Percentiles rank a stretch among this genome's conserved stretches.
Conservation (phyloP, 2,888 invertebrate genomes). For the Dryobota labecula region DNA sequence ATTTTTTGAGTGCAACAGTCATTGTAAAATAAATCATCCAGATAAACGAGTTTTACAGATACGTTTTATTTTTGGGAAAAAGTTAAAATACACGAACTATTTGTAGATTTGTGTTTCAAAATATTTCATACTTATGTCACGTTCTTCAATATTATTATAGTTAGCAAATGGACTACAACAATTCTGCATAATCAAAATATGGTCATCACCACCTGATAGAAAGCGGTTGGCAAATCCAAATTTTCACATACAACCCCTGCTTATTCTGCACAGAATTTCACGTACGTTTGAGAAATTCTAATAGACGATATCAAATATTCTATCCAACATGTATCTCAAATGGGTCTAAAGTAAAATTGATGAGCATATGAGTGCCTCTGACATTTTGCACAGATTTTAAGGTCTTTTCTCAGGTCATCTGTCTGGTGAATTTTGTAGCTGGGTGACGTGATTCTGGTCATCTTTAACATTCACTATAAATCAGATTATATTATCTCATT, state of each 20-base stretch:
- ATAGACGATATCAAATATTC: constrained; percentile 46
- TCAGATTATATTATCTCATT: background rate
- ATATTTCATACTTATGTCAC: background rate
- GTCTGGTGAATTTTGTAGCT: constrained; percentile 1
- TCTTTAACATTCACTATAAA: too few relatives aligned
- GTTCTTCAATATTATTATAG: too few relatives aligned
- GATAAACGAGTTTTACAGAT: constrained; percentile 12
- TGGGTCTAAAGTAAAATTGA: constrained; percentile 50
- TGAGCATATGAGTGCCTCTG: constrained; percentile 33
- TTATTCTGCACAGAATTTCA: constrained; percentile 9
- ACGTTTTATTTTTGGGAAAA: constrained; percentile 2
- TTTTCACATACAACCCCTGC: background rate
- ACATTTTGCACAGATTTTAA: constrained; percentile 29
- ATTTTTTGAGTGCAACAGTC: constrained; percentile 2
- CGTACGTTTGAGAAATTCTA: constrained; percentile 39
- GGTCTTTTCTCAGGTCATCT: constrained; percentile 1
- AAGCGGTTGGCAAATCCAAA: background rate
- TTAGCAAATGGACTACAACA: too few relatives aligned
- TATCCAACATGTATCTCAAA: constrained; percentile 27
- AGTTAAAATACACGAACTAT: background rate
- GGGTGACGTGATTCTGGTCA: background rate
- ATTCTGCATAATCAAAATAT: background rate
- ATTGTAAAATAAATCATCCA: constrained; percentile 36
- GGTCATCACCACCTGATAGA: background rate
- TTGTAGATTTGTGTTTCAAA: background rate